Percentiles rank a stretch among this genome's conserved stretches.
phyloP scores from a whole-genome alignment of 2,888 invertebrate species.

The Sarcophaga subvicina region DNA sequence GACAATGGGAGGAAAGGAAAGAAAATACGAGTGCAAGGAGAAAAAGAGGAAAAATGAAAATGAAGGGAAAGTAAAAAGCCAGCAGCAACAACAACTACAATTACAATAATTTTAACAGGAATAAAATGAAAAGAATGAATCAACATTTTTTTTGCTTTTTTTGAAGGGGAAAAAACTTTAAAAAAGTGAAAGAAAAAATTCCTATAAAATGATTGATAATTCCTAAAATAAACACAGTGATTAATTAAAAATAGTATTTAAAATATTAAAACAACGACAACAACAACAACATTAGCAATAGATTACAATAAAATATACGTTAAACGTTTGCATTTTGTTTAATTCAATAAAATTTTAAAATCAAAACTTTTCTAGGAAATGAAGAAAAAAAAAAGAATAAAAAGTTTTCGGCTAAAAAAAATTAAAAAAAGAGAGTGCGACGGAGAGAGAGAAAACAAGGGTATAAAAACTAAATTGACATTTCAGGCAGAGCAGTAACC shows the following conservation, averaged over 20 bases:
- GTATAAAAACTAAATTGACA: slow-evolving; percentile 33
- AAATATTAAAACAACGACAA: too few relatives aligned
- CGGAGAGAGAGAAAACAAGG: neutral
- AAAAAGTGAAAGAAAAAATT: neutral
- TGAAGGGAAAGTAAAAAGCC: slow-evolving; percentile 36
- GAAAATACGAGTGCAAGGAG: slow-evolving; percentile 33
- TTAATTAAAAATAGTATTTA: neutral
- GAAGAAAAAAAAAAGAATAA: neutral
- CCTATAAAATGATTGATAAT: neutral
- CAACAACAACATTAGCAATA: too few relatives aligned
- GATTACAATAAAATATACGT: neutral
- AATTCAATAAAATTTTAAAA: neutral
- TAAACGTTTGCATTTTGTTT: neutral
- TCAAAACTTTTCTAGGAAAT: neutral
- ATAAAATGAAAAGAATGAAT: slow-evolving; percentile 54
- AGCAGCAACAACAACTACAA: neutral
- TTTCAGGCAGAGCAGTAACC: slow-evolving; percentile 58
- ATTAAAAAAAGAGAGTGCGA: too few relatives aligned
- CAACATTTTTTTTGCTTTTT: slow-evolving; percentile 39
- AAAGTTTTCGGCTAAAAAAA: slow-evolving; percentile 10
- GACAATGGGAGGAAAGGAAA: slow-evolving; percentile 28
- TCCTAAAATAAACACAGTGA: neutral
- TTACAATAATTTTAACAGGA: slow-evolving; percentile 37
- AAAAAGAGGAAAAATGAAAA: slow-evolving; percentile 15
- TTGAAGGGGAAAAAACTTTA: neutral